Evolutionary conservation across 2,888 invertebrate genomes (phyloP), one percentile per base, ranked within the genome.

Genomic region (Coleophora flavipennella): DNA sequence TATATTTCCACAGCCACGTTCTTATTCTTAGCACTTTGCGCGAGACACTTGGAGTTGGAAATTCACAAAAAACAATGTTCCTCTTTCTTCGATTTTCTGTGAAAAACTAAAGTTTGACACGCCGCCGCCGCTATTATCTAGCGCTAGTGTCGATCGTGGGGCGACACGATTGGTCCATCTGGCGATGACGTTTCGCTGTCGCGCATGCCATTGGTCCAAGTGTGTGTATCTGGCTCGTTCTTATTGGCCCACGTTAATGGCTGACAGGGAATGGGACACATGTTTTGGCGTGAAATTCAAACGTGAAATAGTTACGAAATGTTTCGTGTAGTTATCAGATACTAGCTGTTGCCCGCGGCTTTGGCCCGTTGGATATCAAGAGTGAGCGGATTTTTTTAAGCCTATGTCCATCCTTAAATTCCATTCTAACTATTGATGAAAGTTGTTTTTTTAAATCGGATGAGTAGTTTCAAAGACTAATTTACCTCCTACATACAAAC

Each of bases 191-290:
- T 81, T 54, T 58, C 54, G 39, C 29, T 53, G 63, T 59, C 38
- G 51, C 44, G 8, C 3, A 45, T 42, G 13, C 57, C 49, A 88
- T 88, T 87, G 86, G 87, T 50, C 63, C 63, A 60, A 50, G 55
- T 62, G 27, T 53, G 71, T 55, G 70, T 79, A 88, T 88, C 88
- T 89, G 90, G 86, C 88, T 62, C 33, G 26, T 51, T 53, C 35
- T 56, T 48, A 90, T 91, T 90, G 91, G 91, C 88, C 88, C 90
- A 91, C 90, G 90, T 90, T 76, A 64, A 50, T 73, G 61, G 70
- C 65, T 76, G 71, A 74, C 59, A 67, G 51, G 53, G 53, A 58
- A 53, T 49, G 43, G 48, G 49, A 42, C 49, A 46, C 50, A 41
- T 31, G 39, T 49, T 55, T 50, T 57, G 62, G 71, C 78, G 79